Base-by-base conservation (phyloP, 1,140 invertebrate species). In the Procambarus clarkii region DNA sequence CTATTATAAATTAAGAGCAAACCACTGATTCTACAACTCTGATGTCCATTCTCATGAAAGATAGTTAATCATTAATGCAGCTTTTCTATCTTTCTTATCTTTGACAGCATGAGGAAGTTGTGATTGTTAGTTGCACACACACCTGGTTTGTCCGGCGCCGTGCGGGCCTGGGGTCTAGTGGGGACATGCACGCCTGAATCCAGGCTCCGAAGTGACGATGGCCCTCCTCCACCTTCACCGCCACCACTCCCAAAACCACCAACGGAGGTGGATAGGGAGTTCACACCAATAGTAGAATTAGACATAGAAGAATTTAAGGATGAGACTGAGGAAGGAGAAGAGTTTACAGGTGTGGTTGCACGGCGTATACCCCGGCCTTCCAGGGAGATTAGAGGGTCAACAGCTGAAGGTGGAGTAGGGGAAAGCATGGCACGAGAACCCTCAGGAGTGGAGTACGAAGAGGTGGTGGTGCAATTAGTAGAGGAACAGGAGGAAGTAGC, bases 111-210 rank as follows among this genome's bases (percentile, higher is more conserved):
- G 83, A 85, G 83, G 83, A 85, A 85, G 18, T 69, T 85, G 69
- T 69, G 83, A 44, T 46, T 48, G 83, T 85, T 74, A 85, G 60
- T 69, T 69, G 24, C 78, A 80, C 87, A 88, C 87, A 82, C 87
- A 88, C 87, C 87, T 88, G 87, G 87, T 74, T n/a, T 88, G 87
- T 80, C 87, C 45, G 87, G 87, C 60, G 87, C 78, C 24, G 87
- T 88, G 87, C 78, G 87, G n/a, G 87, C 44, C 34, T 64, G 79
- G 60, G 87, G 87, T 74, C 87, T 71, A 81, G 87, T 81, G 34
- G 87, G 87, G 60, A 81, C 87, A 88, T 88, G 87, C 87, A 88
- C 64, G 64, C 83, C 83, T 71, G 83, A 74, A 71, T 85, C 83
- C 69, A 85, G 83, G 69, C 83, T 85, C 45, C 83, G 83, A 48